A percentile compares a stretch with the other conserved stretches of the same genome.
Evolutionary conservation across 2,888 invertebrate genomes (phyloP).

Genomic region (Campopleginae sp.): DNA sequence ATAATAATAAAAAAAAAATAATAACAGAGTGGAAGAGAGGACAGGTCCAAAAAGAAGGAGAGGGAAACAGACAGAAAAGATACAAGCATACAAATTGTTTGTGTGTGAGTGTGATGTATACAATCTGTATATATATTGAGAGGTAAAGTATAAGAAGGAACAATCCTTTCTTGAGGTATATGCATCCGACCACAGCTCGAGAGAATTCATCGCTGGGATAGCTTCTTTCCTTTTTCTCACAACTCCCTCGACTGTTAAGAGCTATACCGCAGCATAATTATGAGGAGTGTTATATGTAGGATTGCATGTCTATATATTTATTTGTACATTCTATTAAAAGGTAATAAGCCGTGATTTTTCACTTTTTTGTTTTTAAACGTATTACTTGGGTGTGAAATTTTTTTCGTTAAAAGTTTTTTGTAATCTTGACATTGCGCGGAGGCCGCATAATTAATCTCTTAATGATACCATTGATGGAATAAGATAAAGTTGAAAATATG

Average conservation of each 20-base stretch:
- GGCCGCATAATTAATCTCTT: background rate
- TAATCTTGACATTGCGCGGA: background rate
- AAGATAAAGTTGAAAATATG: background rate
- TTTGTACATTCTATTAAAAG: constrained; percentile 13
- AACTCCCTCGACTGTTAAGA: constrained; percentile 46
- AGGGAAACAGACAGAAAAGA: background rate
- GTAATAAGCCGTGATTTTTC: background rate
- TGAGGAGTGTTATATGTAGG: constrained; percentile 25
- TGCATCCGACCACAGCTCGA: constrained; percentile 5
- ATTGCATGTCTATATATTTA: constrained; percentile 12
- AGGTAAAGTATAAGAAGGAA: background rate
- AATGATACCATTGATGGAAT: background rate
- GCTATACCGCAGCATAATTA: constrained; percentile 54
- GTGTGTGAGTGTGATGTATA: background rate
- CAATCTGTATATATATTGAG: background rate
- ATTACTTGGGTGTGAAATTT: background rate
- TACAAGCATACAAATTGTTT: background rate
- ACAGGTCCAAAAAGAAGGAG: background rate
- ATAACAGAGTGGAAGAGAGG: background rate
- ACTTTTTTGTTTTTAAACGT: background rate
- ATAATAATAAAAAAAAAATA: background rate
- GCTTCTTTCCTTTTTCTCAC: constrained; percentile 11
- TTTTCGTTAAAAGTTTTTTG: background rate
- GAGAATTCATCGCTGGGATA: constrained; percentile 48
- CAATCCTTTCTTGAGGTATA: constrained; percentile 22